Evolutionary conservation across 1,140 invertebrate genomes (phyloP).

Genomic region (Psix sp.): DNA sequence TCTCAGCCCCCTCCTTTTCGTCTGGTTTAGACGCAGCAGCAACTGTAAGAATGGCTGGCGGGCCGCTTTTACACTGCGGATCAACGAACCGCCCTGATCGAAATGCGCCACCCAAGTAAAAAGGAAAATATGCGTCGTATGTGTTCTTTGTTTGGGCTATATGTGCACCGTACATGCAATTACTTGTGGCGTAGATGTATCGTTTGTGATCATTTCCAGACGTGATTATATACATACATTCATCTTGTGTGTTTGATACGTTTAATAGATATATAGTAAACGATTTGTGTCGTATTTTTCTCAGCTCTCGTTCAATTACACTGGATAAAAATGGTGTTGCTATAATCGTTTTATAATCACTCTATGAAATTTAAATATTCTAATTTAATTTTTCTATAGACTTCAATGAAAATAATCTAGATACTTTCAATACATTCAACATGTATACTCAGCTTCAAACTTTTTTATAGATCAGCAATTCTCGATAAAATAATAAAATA

Average conservation of each 20-base stretch:
- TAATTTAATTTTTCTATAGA: too few species aligned
- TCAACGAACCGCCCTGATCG: conserved; percentile 69
- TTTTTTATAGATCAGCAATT: too few species aligned
- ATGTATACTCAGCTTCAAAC: too few species aligned
- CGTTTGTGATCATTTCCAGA: conserved; percentile 17
- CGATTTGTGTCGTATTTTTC: too few species aligned
- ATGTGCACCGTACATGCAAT: conserved; percentile 9
- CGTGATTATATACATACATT: conserved; percentile 4
- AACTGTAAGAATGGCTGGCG: conserved; percentile 65
- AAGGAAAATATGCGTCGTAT: conserved; percentile 36
- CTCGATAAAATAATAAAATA: too few species aligned
- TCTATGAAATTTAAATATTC: too few species aligned
- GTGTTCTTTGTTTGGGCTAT: conserved; percentile 29
- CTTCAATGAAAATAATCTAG: too few species aligned
- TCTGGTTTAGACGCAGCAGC: conserved; percentile 71
- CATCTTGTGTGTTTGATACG: background rate
- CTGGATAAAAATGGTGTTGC: too few species aligned
- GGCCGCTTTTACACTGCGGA: conserved; percentile 66
- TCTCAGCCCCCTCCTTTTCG: conserved; percentile 63
- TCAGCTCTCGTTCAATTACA: too few species aligned
- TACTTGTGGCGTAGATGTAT: conserved; percentile 11
- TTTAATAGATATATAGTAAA: too few species aligned
- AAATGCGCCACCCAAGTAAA: conserved; percentile 41
- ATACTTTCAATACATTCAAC: too few species aligned
- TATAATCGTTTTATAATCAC: too few species aligned